Conservation (phyloP, 2,797 vertebrate species). For the Halcyon badia region DNA sequence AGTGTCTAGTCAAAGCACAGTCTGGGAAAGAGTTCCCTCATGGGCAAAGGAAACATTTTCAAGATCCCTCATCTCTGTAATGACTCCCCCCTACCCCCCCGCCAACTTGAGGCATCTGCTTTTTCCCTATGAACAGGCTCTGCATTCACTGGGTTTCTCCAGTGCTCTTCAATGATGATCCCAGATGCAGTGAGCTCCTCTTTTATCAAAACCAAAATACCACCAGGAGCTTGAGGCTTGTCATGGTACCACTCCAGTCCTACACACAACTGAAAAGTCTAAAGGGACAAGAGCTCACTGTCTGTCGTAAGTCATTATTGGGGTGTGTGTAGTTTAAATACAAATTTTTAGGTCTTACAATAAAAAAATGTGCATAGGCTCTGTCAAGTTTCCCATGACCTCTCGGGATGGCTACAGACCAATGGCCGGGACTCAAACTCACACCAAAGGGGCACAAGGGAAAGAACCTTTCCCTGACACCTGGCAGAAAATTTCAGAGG, state of each 20-base stretch:
- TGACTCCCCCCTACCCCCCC: too few species aligned
- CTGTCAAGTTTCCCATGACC: neutral
- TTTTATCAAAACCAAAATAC: neutral
- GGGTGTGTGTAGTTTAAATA: neutral
- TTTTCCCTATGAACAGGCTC: neutral
- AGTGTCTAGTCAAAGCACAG: neutral
- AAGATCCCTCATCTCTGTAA: neutral
- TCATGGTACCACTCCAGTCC: rapidly evolving
- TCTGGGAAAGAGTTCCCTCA: neutral
- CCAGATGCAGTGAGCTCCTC: neutral
- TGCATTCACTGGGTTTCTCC: neutral
- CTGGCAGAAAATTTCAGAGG: neutral
- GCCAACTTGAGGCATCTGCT: neutral
- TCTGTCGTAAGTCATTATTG: neutral
- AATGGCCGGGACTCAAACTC: neutral
- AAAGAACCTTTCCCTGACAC: neutral
- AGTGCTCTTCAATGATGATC: neutral
- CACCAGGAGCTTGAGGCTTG: rapidly evolving
- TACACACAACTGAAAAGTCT: neutral
- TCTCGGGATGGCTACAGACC: neutral
- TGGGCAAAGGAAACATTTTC: neutral
- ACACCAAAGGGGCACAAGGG: neutral
- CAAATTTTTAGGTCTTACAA: neutral
- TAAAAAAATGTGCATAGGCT: neutral
- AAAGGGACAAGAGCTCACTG: neutral